Evolutionary conservation across 1,140 invertebrate genomes (phyloP).

Genomic region (Philotrypesis tridentata): DNA sequence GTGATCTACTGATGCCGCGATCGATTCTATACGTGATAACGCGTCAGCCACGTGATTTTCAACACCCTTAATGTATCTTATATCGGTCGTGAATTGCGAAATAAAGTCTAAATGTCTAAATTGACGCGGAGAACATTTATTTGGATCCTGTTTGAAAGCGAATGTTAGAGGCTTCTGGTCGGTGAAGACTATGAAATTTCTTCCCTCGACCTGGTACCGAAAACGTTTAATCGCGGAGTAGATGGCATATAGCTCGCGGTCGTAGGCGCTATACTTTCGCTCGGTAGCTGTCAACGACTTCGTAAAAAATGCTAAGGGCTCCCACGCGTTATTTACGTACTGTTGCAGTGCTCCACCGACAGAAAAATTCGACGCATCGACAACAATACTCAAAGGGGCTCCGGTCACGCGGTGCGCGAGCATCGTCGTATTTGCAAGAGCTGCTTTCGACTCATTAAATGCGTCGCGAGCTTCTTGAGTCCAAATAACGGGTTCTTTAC

Average conservation of each 20-base stretch:
- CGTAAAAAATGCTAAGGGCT: too few species aligned
- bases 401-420: conserved; percentile 50
- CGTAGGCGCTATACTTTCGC: too few species aligned
- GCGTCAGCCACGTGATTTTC: conserved; percentile 56
- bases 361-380: too few species aligned
- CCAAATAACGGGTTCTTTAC: conserved; percentile 11
- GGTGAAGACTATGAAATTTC: conserved; percentile 58
- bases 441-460: conserved; percentile 59
- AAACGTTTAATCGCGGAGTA: conserved; percentile 61
- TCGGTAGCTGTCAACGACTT: too few species aligned
- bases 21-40: conserved; percentile 43
- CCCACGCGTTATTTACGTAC: too few species aligned
- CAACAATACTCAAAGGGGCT: too few species aligned
- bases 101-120: conserved; percentile 60
- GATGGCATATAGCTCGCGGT: conserved; percentile 65
- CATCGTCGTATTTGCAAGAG: conserved; percentile 48
- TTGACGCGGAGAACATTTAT: conserved; percentile 61
- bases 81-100: conserved; percentile 64
- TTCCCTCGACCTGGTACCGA: conserved; percentile 59
- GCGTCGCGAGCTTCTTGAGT: conserved; percentile 38
- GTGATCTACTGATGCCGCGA: conserved; percentile 8
- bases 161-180: too few species aligned
- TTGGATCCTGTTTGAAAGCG: conserved; percentile 56
- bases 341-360: too few species aligned
- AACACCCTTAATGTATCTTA: too few species aligned